Evolutionary conservation across 2,888 invertebrate genomes (phyloP).

Genomic region (Drosophila kuntzei): DNA sequence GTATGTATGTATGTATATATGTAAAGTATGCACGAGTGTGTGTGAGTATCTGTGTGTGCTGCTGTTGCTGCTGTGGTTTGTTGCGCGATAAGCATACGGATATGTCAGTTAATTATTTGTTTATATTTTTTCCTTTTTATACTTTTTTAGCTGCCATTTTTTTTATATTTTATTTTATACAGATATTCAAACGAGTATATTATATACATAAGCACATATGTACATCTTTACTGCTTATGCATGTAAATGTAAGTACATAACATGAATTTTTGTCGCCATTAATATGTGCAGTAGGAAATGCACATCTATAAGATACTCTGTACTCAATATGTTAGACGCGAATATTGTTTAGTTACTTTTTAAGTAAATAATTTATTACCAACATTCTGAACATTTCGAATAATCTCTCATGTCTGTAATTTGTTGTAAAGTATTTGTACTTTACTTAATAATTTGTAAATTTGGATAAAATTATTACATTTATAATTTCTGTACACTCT

Average conservation of each 20-base stretch:
- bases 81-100: constrained; percentile 82
- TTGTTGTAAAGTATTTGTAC: neutral
- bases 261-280: constrained; percentile 43
- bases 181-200: constrained; percentile 29
- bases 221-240: constrained; percentile 18
- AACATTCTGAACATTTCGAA: neutral
- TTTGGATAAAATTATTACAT: too few relatives aligned
- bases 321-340: neutral
- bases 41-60: constrained; percentile 16
- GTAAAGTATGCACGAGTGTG: constrained; percentile 9
- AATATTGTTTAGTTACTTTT: neutral
- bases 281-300: constrained; percentile 17
- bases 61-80: constrained; percentile 72
- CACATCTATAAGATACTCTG: neutral
- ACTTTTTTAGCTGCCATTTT: constrained; percentile 36
- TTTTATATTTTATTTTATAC: constrained; percentile 24
- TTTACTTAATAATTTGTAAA: neutral
- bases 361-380: too few relatives aligned
- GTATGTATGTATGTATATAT: constrained; percentile 19
- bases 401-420: neutral
- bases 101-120: constrained; percentile 82
- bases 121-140: constrained; percentile 71
- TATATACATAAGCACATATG: neutral
- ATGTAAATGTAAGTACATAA: constrained; percentile 31
- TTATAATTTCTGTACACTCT: too few relatives aligned